Conservation (phyloP, 2,797 vertebrate species). For the Galaxias olidus region DNA sequence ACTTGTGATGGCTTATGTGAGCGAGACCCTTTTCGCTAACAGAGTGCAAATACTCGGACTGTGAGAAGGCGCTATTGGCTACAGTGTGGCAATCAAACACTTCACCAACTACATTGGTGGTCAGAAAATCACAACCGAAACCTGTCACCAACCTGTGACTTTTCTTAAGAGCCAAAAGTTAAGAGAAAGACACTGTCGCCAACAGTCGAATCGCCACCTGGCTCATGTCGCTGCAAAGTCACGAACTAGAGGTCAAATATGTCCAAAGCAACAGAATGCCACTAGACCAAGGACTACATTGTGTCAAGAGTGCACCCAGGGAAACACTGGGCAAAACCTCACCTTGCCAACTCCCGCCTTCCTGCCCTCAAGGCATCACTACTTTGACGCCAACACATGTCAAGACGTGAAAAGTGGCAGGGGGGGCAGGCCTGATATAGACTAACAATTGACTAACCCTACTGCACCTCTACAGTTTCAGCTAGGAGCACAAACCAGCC, state of each 20-base stretch:
- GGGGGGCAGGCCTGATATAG: no score
- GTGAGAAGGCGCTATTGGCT: conserved; percentile 15
- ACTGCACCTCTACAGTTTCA: no score
- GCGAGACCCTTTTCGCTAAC: conserved; percentile 2
- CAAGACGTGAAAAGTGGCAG: no score
- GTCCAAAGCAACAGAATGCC: conserved; percentile 9
- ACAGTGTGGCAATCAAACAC: conserved; percentile 9
- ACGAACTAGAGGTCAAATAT: conserved; percentile 22
- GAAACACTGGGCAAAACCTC: background rate
- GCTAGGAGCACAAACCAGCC: no score
- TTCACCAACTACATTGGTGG: conserved; percentile 15
- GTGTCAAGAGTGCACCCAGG: no score
- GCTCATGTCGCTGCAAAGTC: conserved; percentile 21
- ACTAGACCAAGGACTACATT: background rate
- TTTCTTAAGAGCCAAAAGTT: no score
- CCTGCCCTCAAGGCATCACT: background rate
- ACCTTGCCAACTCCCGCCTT: background rate
- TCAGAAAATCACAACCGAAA: conserved; percentile 18
- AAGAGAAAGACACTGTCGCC: no score
- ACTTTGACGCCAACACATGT: background rate
- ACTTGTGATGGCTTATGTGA: conserved; percentile 13
- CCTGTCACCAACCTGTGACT: no score
- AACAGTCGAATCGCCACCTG: no score
- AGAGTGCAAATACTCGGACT: no score
- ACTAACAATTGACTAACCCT: no score